phyloP scores from a whole-genome alignment of 2,888 invertebrate genomes.

The Macrosoma leucophasiata region DNA sequence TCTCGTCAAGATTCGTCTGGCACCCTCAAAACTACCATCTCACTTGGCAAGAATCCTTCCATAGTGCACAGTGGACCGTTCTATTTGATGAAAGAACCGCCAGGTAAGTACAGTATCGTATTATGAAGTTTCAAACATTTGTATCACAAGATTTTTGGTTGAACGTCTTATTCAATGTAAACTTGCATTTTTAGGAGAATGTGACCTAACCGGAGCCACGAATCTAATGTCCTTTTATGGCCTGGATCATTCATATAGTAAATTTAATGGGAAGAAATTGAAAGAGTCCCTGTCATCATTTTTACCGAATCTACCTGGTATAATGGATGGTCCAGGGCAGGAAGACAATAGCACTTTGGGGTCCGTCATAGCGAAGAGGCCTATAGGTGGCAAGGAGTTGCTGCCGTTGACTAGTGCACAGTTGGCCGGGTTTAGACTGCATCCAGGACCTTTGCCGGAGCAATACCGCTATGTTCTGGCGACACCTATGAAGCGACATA shows the following conservation, averaged over 20 bases:
- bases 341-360: slow-evolving; percentile 90
- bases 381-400: slow-evolving; percentile 90
- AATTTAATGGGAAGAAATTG: slow-evolving; percentile 97
- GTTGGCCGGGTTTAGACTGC: slow-evolving; percentile 93
- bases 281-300: slow-evolving; percentile 97
- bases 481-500: slow-evolving; percentile 93
- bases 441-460: slow-evolving; percentile 97
- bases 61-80: slow-evolving; percentile 98
- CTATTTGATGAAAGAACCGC: slow-evolving; percentile 98
- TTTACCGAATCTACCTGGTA: slow-evolving; percentile 95
- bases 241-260: slow-evolving; percentile 97
- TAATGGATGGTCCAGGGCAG: slow-evolving; percentile 94
- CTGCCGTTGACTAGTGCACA: slow-evolving; percentile 90
- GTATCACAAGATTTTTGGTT: not conserved
- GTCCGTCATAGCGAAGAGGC: slow-evolving; percentile 96
- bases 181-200: slow-evolving; percentile 79
- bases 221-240: slow-evolving; percentile 98
- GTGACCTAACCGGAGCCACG: slow-evolving; percentile 95
- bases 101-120: slow-evolving; percentile 74
- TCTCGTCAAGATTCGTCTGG: slow-evolving; percentile 98
- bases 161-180: slow-evolving; percentile 7
- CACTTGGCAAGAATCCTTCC: slow-evolving; percentile 96
- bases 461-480: slow-evolving; percentile 96
- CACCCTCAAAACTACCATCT: slow-evolving; percentile 97
- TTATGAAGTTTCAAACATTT: not conserved